Conservation (phyloP, 2,888 invertebrate genomes). For the Argyresthia albistria region DNA sequence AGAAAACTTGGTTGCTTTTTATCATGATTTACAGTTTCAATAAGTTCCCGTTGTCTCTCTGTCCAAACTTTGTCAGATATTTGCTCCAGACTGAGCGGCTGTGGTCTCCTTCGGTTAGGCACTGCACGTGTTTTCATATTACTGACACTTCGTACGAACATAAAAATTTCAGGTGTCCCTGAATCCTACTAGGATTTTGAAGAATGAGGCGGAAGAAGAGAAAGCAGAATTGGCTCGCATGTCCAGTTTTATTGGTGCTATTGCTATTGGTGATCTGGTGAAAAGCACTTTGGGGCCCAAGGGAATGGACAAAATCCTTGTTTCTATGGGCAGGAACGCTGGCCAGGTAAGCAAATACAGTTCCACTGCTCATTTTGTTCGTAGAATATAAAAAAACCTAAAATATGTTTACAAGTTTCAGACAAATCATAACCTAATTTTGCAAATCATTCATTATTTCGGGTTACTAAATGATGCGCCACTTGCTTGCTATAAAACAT, state of each 20-base stretch:
- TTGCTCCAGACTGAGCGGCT: not conserved
- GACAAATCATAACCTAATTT: not conserved
- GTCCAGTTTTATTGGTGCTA: constrained; percentile 98
- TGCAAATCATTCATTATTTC: no score
- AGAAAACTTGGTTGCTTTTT: not conserved
- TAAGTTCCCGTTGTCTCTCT: no score
- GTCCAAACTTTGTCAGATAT: no score
- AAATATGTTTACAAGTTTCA: no score
- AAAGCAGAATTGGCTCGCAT: constrained; percentile 97
- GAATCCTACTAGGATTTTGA: constrained; percentile 95
- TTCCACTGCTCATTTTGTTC: not conserved
- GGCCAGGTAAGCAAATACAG: constrained; percentile 62
- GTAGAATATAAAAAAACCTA: no score
- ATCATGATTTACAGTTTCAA: no score
- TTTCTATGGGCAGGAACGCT: constrained; percentile 83
- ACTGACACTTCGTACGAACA: not conserved
- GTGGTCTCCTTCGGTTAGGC: not conserved
- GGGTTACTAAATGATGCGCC: no score
- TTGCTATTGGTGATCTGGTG: constrained; percentile 98
- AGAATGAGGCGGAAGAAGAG: constrained; percentile 97
- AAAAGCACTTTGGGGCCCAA: constrained; percentile 99
- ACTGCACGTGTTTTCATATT: constrained; percentile 7
- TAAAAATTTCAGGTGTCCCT: constrained; percentile 78
- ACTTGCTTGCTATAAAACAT: no score
- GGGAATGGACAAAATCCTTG: constrained; percentile 96